Base-by-base conservation (phyloP, 53 echinoderm and acorn worm species). In the Temnopleurus reevesii region DNA sequence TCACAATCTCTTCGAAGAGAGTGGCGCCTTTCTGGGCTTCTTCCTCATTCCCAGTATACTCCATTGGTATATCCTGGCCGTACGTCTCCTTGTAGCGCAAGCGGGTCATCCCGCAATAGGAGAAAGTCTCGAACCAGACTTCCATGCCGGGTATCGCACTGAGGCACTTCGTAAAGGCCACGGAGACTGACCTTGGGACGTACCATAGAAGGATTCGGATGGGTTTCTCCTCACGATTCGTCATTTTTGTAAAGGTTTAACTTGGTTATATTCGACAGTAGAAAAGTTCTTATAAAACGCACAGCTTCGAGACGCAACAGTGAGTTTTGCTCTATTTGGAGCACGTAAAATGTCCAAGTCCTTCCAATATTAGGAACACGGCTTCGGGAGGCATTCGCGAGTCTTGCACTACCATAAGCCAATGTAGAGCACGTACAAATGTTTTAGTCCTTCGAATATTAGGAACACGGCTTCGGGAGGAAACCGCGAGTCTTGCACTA, bases 171-270 rank as follows among this genome's bases (percentile, higher is more conserved):
- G 10, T 8, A 4, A 77, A 26, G 28, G 79, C 79, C 2, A 29
- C 18, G 3, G 79, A 77, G 9, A 77, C 46, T 26, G 79, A 28
- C 23, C 79, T 46, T 5, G 79, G 79, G 28, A 77, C 5, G 17
- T 29, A 47, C 79, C 79, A 77, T 26, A 77, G 15, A 19, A 77
- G 2, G 79, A 77, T 47, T 26, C 79, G 66, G 41, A 66, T 38
- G n/a, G 10, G 38, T 2, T 38, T 10, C 0, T 9, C 66, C 19
- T 66, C 66, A 18, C 41, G 35, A 38, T 19, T 26, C 0, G 36
- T 38, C 66, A 66, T 66, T 4, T 55, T 55, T 55, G n/a, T 19
- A 55, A 5, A 1, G 49, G 49, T 12, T 49, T 9, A 49, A 49
- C 49, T 12, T 9, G 10, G 49, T 49, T 49, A 15, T 49, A 49